Conservation (phyloP, 2,113 vertebrate species). For the Sebastes fasciatus region DNA sequence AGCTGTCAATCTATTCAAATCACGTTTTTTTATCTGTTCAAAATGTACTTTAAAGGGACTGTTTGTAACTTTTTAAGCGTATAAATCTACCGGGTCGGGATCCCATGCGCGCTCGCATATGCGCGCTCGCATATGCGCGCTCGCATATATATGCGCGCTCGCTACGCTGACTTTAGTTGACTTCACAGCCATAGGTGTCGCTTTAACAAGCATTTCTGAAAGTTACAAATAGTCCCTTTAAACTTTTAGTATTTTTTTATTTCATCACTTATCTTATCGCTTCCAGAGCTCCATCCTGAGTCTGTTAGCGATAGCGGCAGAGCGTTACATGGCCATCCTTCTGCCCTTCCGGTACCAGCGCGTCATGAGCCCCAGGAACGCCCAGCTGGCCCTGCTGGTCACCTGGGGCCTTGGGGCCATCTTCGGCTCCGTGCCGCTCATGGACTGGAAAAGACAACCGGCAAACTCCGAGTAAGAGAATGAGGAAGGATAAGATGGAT, state of each 20-base stretch:
- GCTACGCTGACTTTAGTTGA: too few species aligned
- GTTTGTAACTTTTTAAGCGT: too few species aligned
- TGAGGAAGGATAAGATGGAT: not conserved
- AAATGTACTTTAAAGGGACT: too few species aligned
- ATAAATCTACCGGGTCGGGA: too few species aligned
- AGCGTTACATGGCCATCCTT: conserved; percentile 83
- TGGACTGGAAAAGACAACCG: conserved; percentile 61
- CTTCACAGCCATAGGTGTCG: too few species aligned
- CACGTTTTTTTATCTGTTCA: too few species aligned
- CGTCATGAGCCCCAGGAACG: conserved; percentile 77
- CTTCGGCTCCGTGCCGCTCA: conserved; percentile 61
- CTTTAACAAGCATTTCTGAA: too few species aligned
- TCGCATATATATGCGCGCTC: too few species aligned
- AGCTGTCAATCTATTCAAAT: too few species aligned
- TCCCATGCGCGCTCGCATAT: too few species aligned
- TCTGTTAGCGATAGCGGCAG: conserved; percentile 77
- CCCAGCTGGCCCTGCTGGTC: conserved; percentile 67
- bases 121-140: too few species aligned
- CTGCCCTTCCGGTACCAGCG: conserved; percentile 79
- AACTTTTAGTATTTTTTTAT: not conserved
- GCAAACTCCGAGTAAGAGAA: conserved; percentile 41
- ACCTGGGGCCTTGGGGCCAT: conserved; percentile 67
- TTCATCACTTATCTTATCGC: not conserved
- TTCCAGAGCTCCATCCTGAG: conserved; percentile 79
- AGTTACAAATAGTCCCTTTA: too few species aligned